Evolutionary conservation across 2,888 invertebrate species (phyloP), one percentile per base, ranked within the genome.

Genomic region (Anorthoa munda): DNA sequence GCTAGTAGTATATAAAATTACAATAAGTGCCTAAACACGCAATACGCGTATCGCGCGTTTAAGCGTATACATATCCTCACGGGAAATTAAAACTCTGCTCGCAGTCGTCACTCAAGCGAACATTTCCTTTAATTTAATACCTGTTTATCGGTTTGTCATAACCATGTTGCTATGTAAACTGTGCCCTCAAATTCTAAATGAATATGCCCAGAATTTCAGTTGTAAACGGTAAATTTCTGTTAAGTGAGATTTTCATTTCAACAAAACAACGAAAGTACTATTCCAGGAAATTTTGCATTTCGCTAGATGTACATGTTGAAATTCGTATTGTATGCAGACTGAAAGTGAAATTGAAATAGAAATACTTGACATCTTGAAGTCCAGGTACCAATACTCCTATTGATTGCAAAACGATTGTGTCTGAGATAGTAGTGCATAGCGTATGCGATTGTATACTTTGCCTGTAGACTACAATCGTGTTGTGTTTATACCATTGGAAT

Each of bases 41-140:
- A n/a, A n/a, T n/a, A n/a, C n/a, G n/a, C n/a, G n/a, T n/a, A n/a
- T n/a, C n/a, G n/a, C n/a, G n/a, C n/a, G n/a, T n/a, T n/a, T n/a
- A n/a, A n/a, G n/a, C n/a, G n/a, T n/a, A n/a, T n/a, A n/a, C n/a
- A n/a, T 66, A 53, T 59, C 74, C 88, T 84, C 84, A 18, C 66
- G 90, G 90, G 91, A 91, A 91, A 92, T 91, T 89, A 88, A 86
- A 87, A 85, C 82, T 83, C 79, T 78, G 81, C 74, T 71, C 50
- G 82, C 66, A 72, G 64, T 83, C 81, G 68, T 82, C 85, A 80
- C 75, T 84, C 77, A 72, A 65, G 77, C 75, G 75, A 76, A 78
- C 61, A 70, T 83, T 85, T 81, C 74, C 70, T 75, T 83, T 82
- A 84, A 85, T 85, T 79, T 79, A 77, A 79, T 75, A 65, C 73